Evolutionary conservation across 2,888 invertebrate genomes (phyloP), one percentile per base, ranked within the genome.

Genomic region (Parnassius orleans): DNA sequence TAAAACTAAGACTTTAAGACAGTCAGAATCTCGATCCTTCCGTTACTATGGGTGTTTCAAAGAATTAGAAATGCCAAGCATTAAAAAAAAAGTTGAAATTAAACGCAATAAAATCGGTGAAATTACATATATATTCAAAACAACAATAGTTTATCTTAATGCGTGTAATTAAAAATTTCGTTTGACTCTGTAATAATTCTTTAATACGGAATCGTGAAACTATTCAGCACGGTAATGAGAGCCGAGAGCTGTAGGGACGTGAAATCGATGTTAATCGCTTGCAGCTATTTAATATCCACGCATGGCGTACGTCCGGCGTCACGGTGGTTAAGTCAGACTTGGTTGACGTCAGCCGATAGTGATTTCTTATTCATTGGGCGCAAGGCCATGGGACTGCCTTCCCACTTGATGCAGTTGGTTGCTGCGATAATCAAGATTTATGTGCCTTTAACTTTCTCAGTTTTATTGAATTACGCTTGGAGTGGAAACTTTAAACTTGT

Each of bases 221-320:
- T 84, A 85, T 85, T 86, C 82, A 84, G 81, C 78, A 72, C 72
- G 74, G 77, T 76, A 77, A 80, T 81, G 69, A 67, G 69, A 41
- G 46, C 57, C 2, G 51, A 57, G 53, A 46, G 42, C 48, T 14
- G 70, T 68, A 69, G 75, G 74, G 77, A 83, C 84, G 83, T 83
- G 84, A 77, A 75, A 66, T 74, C 79, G 81, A 80, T 87, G 86
- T 78, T 86, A 85, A 87, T 87, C 83, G 84, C 80, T 75, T 72
- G 75, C 78, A 79, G 80, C 81, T 77, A 81, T 85, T 85, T 84
- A 86, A 85, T 83, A 85, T 77, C 72, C 69, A 67, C 61, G 68
- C 64, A 67, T 69, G 66, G 65, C 64, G 68, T 68, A 69, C 66
- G 68, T 67, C 53, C 65, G 67, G 65, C 67, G 68, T 67, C 60